phyloP scores from a whole-genome alignment of 1,140 invertebrate genomes.

The Caenorhabditis tropicalis region DNA sequence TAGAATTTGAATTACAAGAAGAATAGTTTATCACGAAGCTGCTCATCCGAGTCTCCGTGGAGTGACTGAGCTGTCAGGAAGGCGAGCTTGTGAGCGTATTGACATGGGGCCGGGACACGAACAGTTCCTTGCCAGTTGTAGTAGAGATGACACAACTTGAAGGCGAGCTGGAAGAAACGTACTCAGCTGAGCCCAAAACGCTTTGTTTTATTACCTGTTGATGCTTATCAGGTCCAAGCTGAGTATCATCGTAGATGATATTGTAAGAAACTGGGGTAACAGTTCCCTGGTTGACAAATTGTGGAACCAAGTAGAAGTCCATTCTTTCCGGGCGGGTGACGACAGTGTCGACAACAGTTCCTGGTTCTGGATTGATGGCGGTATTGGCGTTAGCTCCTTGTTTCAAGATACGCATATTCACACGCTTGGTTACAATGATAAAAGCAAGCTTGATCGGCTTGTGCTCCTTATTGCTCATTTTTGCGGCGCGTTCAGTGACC shows the following conservation, averaged over 20 bases:
- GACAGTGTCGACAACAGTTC: constrained; percentile 50
- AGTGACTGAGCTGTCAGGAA: constrained; percentile 50
- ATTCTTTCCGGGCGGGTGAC: constrained; percentile 51
- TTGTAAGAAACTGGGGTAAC: constrained; percentile 54
- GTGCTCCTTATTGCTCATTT: constrained; percentile 17
- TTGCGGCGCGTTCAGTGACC: not conserved
- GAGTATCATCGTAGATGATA: constrained; percentile 49
- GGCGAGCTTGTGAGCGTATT: constrained; percentile 53
- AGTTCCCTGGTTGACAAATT: constrained; percentile 53
- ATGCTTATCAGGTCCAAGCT: constrained; percentile 44
- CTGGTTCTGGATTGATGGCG: constrained; percentile 48
- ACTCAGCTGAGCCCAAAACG: not conserved
- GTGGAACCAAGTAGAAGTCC: constrained; percentile 55
- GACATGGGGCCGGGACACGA: constrained; percentile 52
- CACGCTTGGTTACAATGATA: constrained; percentile 55
- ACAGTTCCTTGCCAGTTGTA: constrained; percentile 56
- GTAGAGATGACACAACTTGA: constrained; percentile 53
- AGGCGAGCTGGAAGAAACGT: constrained; percentile 42
- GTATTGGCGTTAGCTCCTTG: not conserved
- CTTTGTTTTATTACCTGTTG: constrained; percentile 28
- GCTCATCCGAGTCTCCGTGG: constrained; percentile 39
- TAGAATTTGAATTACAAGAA: constrained; percentile 24
- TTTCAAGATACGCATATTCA: constrained; percentile 48
- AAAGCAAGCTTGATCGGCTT: constrained; percentile 43
- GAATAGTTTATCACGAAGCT: constrained; percentile 47